phyloP scores from a whole-genome alignment of 1,140 invertebrate genomes.

The Oscheius sp. region DNA sequence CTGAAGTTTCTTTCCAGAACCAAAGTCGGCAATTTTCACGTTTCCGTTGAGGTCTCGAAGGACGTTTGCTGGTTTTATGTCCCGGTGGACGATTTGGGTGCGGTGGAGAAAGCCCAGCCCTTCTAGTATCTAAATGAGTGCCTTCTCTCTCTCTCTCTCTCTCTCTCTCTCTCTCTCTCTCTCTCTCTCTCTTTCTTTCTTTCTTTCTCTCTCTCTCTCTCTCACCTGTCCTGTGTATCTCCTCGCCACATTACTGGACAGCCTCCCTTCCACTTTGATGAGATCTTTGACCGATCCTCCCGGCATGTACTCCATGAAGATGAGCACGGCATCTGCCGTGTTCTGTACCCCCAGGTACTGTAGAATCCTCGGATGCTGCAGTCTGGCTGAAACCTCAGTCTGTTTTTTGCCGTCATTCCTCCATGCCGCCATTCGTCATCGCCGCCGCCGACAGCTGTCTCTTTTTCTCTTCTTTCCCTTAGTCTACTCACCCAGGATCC shows the following conservation, averaged over 20 bases:
- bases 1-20: conserved; percentile 62
- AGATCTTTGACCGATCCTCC: conserved; percentile 64
- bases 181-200: neutral
- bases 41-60: conserved; percentile 62
- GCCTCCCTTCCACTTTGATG: conserved; percentile 60
- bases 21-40: conserved; percentile 64
- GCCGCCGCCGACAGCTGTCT: neutral
- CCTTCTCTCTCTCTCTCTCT: neutral
- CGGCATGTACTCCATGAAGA: conserved; percentile 65
- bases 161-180: neutral
- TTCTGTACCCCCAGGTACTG: conserved; percentile 63
- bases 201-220: neutral
- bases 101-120: conserved; percentile 63
- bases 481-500: neutral
- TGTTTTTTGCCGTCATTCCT: conserved; percentile 63
- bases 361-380: conserved; percentile 62
- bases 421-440: neutral
- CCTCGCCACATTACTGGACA: conserved; percentile 58
- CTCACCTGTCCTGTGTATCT: conserved; percentile 62
- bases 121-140: conserved; percentile 43
- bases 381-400: conserved; percentile 61
- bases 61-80: conserved; percentile 65
- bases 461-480: neutral
- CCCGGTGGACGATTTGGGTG: conserved; percentile 63
- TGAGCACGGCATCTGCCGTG: conserved; percentile 54